These are phyloP conservation scores for Cepaea nemoralis DNA, from an alignment of 1,140 invertebrate genomes.

Conservation along the genomic window DNA sequence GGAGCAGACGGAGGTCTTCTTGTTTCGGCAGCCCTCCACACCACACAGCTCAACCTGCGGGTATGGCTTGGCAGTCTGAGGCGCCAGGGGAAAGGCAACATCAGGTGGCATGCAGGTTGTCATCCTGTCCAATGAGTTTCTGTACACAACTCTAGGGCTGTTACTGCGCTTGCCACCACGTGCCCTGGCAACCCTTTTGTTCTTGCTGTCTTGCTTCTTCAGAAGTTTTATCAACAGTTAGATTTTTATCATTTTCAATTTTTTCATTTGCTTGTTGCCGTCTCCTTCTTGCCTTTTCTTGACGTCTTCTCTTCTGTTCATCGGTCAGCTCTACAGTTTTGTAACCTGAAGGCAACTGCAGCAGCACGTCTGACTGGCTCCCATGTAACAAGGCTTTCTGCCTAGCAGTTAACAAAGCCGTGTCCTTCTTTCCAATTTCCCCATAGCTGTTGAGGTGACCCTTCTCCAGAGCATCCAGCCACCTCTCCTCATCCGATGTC, in stretches of 20 bases:
- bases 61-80: conserved; percentile 49
- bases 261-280: conserved; percentile 94
- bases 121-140: conserved; percentile 78
- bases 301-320: conserved; percentile 75
- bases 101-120: conserved; percentile 82
- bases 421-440: conserved; percentile 93
- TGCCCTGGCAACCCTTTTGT: conserved; percentile 63
- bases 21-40: conserved; percentile 80
- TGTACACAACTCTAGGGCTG: conserved; percentile 82
- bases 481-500: conserved; percentile 75
- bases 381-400: conserved; percentile 91
- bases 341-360: conserved; percentile 82
- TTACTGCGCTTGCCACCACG: conserved; percentile 73
- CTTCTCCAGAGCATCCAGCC: conserved; percentile 94
- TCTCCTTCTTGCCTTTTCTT: conserved; percentile 79
- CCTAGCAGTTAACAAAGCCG: conserved; percentile 92
- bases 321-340: conserved; percentile 91
- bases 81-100: conserved; percentile 72
- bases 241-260: conserved; percentile 94
- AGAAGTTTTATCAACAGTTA: conserved; percentile 91
- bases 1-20: conserved; percentile 88
- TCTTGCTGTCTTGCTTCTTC: conserved; percentile 92
- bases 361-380: conserved; percentile 83
- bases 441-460: conserved; percentile 95
- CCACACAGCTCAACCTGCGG: conserved; percentile 77